Percentiles rank a stretch among this genome's conserved stretches.
Conservation (phyloP, 2,888 invertebrate species). For the Orchesella flavescens region DNA sequence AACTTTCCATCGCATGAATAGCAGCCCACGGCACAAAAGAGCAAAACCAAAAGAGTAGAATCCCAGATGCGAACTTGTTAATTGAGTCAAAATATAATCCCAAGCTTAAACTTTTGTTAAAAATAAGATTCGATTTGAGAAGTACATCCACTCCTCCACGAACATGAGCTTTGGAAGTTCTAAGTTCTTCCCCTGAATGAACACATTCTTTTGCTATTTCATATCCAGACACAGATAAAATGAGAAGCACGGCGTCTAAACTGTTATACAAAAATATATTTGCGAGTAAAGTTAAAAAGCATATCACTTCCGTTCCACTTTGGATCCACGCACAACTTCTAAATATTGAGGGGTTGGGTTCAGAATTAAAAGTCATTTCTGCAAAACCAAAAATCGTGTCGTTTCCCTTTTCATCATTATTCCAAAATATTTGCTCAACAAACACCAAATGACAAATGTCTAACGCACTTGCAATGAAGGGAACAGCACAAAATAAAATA, state of each 20-base stretch:
- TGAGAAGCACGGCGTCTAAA: conserved; percentile 11
- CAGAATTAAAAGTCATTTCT: no score
- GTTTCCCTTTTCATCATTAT: background rate
- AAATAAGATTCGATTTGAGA: conserved; percentile 3
- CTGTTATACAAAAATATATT: conserved; percentile 30
- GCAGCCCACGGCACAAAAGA: conserved; percentile 36
- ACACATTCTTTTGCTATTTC: conserved; percentile 3
- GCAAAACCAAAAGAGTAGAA: conserved; percentile 36
- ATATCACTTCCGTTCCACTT: background rate
- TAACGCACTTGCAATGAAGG: background rate
- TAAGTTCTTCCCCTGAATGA: background rate
- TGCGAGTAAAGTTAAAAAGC: background rate
- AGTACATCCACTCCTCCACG: background rate
- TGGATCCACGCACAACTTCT: background rate
- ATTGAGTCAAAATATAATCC: conserved; percentile 18
- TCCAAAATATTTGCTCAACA: background rate
- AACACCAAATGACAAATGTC: background rate
- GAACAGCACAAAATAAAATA: background rate
- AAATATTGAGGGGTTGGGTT: no score
- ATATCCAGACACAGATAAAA: conserved; percentile 1
- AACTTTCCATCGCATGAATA: conserved; percentile 25
- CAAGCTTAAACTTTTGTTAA: background rate
- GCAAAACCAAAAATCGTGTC: no score
- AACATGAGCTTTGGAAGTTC: background rate
- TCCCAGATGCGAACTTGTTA: conserved; percentile 7